A percentile compares a stretch with the other conserved stretches of the same genome.
phyloP scores from a whole-genome alignment of 2,113 vertebrate species.

The Ceuthmochares aereus region DNA sequence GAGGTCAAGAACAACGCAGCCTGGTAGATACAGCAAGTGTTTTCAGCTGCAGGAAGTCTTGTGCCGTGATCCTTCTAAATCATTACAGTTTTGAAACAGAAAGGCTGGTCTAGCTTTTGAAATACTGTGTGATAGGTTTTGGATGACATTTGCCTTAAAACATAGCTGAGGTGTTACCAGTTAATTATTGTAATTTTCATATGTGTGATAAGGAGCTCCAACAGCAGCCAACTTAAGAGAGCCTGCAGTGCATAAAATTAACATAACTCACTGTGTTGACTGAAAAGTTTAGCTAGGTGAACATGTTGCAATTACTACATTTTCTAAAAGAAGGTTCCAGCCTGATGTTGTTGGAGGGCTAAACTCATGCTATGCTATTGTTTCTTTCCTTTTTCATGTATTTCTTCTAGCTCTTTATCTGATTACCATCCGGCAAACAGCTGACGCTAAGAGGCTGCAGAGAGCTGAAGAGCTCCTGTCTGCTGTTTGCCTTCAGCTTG shows the following conservation, averaged over 20 bases:
- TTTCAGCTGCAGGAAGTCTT: slow-evolving; percentile 75
- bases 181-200: slow-evolving; percentile 81
- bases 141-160: slow-evolving; percentile 79
- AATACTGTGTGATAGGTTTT: slow-evolving; percentile 70
- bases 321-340: slow-evolving; percentile 74
- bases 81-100: slow-evolving; percentile 52
- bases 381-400: slow-evolving; percentile 77
- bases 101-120: slow-evolving; percentile 62
- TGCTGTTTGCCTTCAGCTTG: slow-evolving; percentile 82
- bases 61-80: slow-evolving; percentile 73
- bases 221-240: slow-evolving; percentile 62
- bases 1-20: slow-evolving; percentile 65
- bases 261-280: slow-evolving; percentile 61
- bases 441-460: slow-evolving; percentile 85
- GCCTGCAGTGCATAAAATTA: slow-evolving; percentile 76
- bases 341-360: slow-evolving; percentile 64
- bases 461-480: slow-evolving; percentile 85
- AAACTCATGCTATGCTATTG: slow-evolving; percentile 77
- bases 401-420: slow-evolving; percentile 86
- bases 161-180: slow-evolving; percentile 76
- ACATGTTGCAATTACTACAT: slow-evolving; percentile 70
- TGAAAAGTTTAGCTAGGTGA: slow-evolving; percentile 77
- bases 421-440: slow-evolving; percentile 86
- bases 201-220: slow-evolving; percentile 67
- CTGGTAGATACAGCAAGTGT: slow-evolving; percentile 70